Percentiles rank a stretch among this genome's conserved stretches.
Evolutionary conservation across 2,113 vertebrate genomes (phyloP).

Genomic region (Oncorhynchus kisutch): DNA sequence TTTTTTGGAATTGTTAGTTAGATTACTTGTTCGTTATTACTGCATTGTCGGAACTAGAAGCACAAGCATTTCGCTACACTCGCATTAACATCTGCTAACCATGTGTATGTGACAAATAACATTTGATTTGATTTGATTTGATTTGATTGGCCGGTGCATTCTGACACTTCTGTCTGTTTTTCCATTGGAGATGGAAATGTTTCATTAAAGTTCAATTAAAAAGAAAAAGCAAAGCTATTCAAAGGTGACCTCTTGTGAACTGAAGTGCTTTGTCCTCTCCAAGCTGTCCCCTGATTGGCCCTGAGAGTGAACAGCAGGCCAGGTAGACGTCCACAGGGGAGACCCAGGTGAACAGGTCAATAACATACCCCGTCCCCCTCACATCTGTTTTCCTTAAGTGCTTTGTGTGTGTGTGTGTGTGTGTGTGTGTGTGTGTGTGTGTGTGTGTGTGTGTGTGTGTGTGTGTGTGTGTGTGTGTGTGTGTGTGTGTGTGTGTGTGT

Average conservation of each 20-base stretch:
- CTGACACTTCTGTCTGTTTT: no score
- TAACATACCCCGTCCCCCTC: background rate
- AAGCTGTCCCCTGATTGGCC: constrained; percentile 11
- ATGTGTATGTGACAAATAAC: no score
- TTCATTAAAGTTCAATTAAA: background rate
- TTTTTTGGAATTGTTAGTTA: no score
- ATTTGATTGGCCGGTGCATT: no score
- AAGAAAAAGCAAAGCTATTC: background rate
- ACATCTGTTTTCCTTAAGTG: constrained; percentile 38
- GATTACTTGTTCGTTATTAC: no score
- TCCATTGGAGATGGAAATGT: background rate
- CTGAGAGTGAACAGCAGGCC: background rate
- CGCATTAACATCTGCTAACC: no score
- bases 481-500: constrained; percentile 27
- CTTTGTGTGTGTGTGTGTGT: constrained; percentile 6
- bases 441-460: constrained; percentile 29
- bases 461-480: background rate
- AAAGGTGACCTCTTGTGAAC: constrained; percentile 1
- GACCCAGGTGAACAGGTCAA: constrained; percentile 36
- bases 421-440: background rate
- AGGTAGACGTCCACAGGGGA: background rate
- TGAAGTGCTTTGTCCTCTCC: constrained; percentile 4
- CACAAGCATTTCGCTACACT: no score
- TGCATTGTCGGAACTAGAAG: no score
- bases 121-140: no score